Base-by-base conservation (phyloP, 2,888 invertebrate species). In the Busseola fusca region DNA sequence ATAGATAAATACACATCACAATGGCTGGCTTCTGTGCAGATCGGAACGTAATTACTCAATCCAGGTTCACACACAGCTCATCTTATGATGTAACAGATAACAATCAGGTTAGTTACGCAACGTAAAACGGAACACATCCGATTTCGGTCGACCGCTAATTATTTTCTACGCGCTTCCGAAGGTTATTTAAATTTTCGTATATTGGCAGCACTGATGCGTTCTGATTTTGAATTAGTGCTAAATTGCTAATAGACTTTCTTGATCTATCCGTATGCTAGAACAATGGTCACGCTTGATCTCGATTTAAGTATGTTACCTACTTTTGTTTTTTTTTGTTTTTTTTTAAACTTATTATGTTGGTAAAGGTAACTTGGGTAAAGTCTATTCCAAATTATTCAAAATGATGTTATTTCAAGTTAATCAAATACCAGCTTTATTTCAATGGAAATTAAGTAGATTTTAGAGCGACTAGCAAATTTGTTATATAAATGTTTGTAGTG, bases 41-140 rank as follows among this genome's bases (percentile, higher is more conserved):
- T 69, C 59, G 50, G 59, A 69, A 48, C 66, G 74, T 73, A 65
- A 78, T 84, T 79, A 77, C 84, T 73, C 69, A 85, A 85, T 84
- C 65, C 82, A 69, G 67, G 72, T 84, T 85, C 84, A 71, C 85
- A 84, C 85, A 79, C 72, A 66, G 79, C 73, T 85, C 84, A 80
- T 84, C 74, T 71, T 48, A 57, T 79, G 66, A 78, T 59, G 77
- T 77, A 84, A 84, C 54, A 64, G 74, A 84, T 81, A 81, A 86
- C 74, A 76, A 84, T 86, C 72, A 40, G 40, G 40, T 82, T 73
- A 67, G 45, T 84, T 76, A 65, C 45, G 77, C 71, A 82, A 77
- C 59, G 45, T 72, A 77, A 76, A 82, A 82, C 77, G 64, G 81
- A 84, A 84, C 83, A 76, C 74, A 80, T 80, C 78, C 76, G 67